Evolutionary conservation across 2,888 invertebrate species (phyloP).

Genomic region (Leptinotarsa tumamoca): DNA sequence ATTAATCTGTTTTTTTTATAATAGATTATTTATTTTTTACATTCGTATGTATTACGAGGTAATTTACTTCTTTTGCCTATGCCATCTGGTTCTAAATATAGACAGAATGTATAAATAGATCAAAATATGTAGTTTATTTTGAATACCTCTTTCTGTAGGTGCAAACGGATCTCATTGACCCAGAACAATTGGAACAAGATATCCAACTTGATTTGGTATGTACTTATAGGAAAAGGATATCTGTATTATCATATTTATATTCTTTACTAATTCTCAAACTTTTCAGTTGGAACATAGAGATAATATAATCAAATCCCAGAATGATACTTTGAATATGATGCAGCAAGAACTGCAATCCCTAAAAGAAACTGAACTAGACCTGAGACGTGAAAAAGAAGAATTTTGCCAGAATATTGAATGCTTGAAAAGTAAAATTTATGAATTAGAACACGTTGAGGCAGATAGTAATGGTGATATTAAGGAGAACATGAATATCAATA

Average conservation of each 20-base stretch:
- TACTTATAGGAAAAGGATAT: constrained; percentile 17
- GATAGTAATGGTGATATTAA: constrained; percentile 40
- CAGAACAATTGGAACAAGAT: constrained; percentile 7
- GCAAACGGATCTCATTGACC: neutral
- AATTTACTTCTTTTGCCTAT: neutral
- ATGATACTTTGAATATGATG: constrained; percentile 50
- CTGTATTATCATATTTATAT: neutral
- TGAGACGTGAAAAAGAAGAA: constrained; percentile 49
- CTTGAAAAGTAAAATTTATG: constrained; percentile 56
- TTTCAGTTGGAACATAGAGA: constrained; percentile 50
- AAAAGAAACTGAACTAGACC: constrained; percentile 42
- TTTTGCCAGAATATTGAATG: constrained; percentile 53
- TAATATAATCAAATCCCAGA: constrained; percentile 52
- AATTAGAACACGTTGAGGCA: constrained; percentile 50
- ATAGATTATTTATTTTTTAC: no score
- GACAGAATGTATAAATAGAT: neutral
- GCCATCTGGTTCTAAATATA: constrained; percentile 15
- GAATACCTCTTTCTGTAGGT: constrained; percentile 1
- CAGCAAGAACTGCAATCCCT: constrained; percentile 53
- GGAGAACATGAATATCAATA: constrained; percentile 50
- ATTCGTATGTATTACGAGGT: no score
- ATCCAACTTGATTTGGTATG: neutral
- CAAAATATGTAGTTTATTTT: neutral
- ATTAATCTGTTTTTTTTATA: no score
- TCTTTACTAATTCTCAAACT: constrained; percentile 18